Percentiles rank a stretch among this genome's conserved stretches.
phyloP scores from a whole-genome alignment of 1,140 invertebrate species.

The Paraescarpia echinospica region DNA sequence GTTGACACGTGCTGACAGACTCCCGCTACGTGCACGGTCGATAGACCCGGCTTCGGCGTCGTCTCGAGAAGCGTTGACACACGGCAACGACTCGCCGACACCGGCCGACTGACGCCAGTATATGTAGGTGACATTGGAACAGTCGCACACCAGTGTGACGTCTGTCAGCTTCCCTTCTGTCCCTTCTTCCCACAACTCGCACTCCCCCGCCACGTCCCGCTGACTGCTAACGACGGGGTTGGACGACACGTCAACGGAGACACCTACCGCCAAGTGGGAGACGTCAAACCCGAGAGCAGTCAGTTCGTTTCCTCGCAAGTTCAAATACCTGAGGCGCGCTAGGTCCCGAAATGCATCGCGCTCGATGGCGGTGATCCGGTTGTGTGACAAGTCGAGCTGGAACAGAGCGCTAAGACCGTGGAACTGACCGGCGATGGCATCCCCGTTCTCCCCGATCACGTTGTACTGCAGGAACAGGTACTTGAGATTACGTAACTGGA shows the following conservation, averaged over 20 bases:
- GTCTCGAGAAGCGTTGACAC: not conserved
- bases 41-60: not conserved
- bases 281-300: not conserved
- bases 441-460: not conserved
- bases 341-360: not conserved
- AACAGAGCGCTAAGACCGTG: not conserved
- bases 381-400: not conserved
- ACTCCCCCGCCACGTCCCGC: not conserved
- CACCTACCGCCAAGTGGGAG: not conserved
- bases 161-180: not conserved
- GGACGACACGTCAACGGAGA: not conserved
- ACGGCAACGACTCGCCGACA: not conserved
- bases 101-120: not conserved
- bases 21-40: not conserved
- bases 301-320: not conserved
- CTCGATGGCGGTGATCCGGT: not conserved
- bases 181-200: not conserved
- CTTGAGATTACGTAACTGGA: not conserved
- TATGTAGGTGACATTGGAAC: not conserved
- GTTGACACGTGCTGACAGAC: not conserved
- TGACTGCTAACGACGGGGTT: not conserved
- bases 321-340: not conserved
- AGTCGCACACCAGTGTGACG: not conserved
- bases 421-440: not conserved
- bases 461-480: not conserved